Evolutionary conservation across 2,888 invertebrate genomes (phyloP).

Genomic region (Drosophila stalkeri): DNA sequence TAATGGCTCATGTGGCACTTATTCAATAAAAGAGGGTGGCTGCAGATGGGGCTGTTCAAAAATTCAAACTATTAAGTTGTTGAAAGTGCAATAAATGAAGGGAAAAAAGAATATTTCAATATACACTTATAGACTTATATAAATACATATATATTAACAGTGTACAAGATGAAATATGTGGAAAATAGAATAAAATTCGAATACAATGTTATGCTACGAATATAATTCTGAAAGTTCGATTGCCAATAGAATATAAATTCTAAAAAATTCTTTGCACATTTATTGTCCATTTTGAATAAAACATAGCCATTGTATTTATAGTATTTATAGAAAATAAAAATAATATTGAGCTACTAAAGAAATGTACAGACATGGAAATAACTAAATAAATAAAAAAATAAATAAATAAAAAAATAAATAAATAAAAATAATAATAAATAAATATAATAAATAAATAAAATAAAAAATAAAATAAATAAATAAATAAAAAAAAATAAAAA

Average conservation of each 20-base stretch:
- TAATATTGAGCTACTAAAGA: too few relatives aligned
- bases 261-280: too few relatives aligned
- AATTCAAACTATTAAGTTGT: conserved; percentile 32
- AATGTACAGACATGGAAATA: too few relatives aligned
- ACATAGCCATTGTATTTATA: too few relatives aligned
- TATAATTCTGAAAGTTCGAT: background rate
- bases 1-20: conserved; percentile 52
- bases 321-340: too few relatives aligned
- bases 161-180: background rate
- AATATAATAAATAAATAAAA: too few relatives aligned
- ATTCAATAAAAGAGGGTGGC: conserved; percentile 25
- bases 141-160: background rate
- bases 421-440: too few relatives aligned
- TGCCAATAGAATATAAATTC: background rate
- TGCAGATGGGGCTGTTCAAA: conserved; percentile 26
- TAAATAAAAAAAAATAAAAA: too few relatives aligned
- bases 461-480: too few relatives aligned
- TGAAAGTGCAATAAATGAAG: conserved; percentile 7
- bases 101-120: conserved; percentile 1
- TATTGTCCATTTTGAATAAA: too few relatives aligned
- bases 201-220: background rate
- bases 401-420: too few relatives aligned
- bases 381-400: too few relatives aligned
- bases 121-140: background rate
- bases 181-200: background rate